These are phyloP conservation scores for Sesia bembeciformis DNA, from an alignment of 2,888 invertebrate species.

Conservation along the genomic window DNA sequence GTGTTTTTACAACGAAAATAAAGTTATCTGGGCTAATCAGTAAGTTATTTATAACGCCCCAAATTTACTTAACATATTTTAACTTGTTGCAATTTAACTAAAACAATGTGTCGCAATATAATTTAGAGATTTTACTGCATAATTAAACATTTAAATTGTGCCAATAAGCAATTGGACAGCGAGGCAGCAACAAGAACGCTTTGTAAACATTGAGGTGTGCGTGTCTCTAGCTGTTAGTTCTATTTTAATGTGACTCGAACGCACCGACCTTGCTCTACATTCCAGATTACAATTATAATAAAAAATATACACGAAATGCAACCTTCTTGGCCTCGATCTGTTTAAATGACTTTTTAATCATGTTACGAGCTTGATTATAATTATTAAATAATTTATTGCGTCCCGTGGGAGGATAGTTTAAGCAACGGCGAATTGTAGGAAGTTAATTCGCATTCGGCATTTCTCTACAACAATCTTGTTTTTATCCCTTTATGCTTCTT, in stretches of 20 bases:
- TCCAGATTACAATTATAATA: slow-evolving; percentile 54
- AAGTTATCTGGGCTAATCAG: no score
- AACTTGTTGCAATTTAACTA: no score
- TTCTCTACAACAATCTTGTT: no score
- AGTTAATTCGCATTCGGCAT: no score
- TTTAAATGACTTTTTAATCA: not conserved
- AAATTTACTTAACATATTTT: no score
- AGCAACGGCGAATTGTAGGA: no score
- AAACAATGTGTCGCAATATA: not conserved
- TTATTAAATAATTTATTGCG: no score
- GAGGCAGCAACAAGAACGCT: slow-evolving; percentile 21
- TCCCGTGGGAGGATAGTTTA: no score
- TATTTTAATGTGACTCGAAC: slow-evolving; percentile 57
- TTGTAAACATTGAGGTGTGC: slow-evolving; percentile 35
- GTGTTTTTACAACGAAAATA: no score
- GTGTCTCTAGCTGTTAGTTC: slow-evolving; percentile 54
- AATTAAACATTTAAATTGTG: not conserved
- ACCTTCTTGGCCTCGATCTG: slow-evolving; percentile 5
- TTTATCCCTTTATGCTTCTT: no score
- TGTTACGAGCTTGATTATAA: no score
- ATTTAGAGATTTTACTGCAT: not conserved
- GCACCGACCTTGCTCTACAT: slow-evolving; percentile 61
- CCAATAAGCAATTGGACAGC: not conserved
- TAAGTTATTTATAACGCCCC: no score
- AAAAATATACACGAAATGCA: slow-evolving; percentile 16